Base-by-base conservation (phyloP, 2,113 vertebrate genomes). In the Addax nasomaculatus region DNA sequence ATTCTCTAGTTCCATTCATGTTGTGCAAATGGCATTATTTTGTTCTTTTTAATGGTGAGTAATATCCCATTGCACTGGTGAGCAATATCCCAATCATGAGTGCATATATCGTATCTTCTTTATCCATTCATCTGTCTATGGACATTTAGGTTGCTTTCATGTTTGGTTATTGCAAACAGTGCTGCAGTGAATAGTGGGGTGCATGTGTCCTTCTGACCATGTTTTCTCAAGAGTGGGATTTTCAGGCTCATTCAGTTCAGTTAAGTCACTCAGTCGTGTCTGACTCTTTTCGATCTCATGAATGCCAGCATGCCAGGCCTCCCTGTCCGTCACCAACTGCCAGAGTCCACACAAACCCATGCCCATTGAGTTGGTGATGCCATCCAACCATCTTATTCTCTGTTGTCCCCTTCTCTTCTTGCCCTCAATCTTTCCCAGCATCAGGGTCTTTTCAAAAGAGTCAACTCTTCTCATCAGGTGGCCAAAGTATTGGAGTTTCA, bases 271-370 rank as follows among this genome's bases (percentile, higher is more conserved):
- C 33, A 70, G n/a, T 21, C 4, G 0, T 70, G 33, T 70, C 64
- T 5, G 16, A 36, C 1, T 21, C 17, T 36, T 67, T 67, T 10
- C 0, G 1, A 21, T 17, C 9, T 4, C 17, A 36, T 21, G 64
- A n/a, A 36, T n/a, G 0, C 2, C 64, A 36, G 33, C 33, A 36
- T 1, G 0, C 33, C 64, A 67, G 64, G n/a, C 8, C 7, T 36
- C 7, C 8, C n/a, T 21, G 33, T 67, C 33, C 4, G 9, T 36
- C 64, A 67, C 33, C 64, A 67, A 10, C 64, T 5, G 8, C 8
- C 8, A 2, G 17, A 36, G 17, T 17, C 9, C 19, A n/a, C 64
- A 8, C 17, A 67, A 67, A 67, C 33, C 19, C 8, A 67, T 36
- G 64, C 10, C 7, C 17, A 36, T 21, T 67, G n/a, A 21, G 9